Conservation (phyloP, 2,888 invertebrate genomes). For the Rapana venosa region DNA sequence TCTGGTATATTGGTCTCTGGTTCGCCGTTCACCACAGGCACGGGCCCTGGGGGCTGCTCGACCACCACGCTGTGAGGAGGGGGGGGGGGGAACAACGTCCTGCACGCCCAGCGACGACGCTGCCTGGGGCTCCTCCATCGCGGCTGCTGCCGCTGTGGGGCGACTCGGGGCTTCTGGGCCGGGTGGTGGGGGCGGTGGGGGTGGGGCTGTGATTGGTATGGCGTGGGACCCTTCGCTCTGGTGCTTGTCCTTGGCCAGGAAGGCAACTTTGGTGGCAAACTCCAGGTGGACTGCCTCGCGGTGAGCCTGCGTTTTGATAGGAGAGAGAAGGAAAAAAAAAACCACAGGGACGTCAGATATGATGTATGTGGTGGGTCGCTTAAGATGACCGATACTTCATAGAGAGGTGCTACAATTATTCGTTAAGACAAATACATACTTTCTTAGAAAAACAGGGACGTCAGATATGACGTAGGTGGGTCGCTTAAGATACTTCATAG, state of each 20-base stretch:
- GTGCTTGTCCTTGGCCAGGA: conserved; percentile 20
- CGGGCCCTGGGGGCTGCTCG: not conserved
- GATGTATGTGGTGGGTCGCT: too few relatives aligned
- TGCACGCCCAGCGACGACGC: not conserved
- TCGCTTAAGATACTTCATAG: too few relatives aligned
- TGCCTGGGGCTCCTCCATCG: not conserved
- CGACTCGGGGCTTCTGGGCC: not conserved
- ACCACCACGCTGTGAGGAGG: not conserved
- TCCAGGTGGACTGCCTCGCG: not conserved
- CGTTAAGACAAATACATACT: too few relatives aligned
- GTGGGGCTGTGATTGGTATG: not conserved
- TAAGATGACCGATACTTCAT: too few relatives aligned
- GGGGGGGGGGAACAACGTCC: not conserved
- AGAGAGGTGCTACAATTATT: too few relatives aligned
- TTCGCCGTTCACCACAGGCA: conserved; percentile 11
- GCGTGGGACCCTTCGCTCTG: not conserved
- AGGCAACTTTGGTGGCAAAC: conserved; percentile 29
- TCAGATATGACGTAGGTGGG: too few relatives aligned
- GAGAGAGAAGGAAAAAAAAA: too few relatives aligned
- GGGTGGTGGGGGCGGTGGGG: not conserved
- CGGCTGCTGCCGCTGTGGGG: not conserved
- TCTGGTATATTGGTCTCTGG: conserved; percentile 19
- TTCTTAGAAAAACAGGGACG: too few relatives aligned
- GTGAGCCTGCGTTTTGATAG: not conserved
- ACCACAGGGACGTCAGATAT: too few relatives aligned